Base-by-base conservation (phyloP, 2,113 vertebrate species). In the Lepus europaeus region DNA sequence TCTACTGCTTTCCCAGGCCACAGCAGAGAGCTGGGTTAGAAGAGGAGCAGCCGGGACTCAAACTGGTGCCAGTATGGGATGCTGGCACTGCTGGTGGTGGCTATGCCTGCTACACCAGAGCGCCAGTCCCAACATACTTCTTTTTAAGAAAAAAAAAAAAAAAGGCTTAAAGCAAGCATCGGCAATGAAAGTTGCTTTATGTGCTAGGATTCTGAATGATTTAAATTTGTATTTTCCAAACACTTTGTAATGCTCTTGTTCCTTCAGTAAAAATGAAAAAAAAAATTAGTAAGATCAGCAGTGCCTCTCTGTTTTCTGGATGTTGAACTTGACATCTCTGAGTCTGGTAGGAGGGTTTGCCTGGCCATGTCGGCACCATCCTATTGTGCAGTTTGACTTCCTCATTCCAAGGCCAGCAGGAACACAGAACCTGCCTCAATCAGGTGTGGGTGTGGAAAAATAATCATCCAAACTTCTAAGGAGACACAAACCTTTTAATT, bases 381-480 rank as follows among this genome's bases (percentile, higher is more conserved):
- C 8, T 14, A 14, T 6, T 8, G 0, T 74, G 68, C 0, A 2
- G 5, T 76, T 31, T 90, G 36, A 73, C 51, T 70, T 83, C 29
- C 78, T 88, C 53, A 33, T 36, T 7, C 0, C 33, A 74, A 36
- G 45, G 36, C 27, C 6, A 85, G 64, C 20, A 16, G 39, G 64
- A 68, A 80, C 89, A 45, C 1, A 73, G 59, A 83, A 83, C 77
- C 80, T 74, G 68, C 77, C 73, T 61, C 64, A 82, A 23, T 86
- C 76, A 56, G 49, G 66, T 59, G 90, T 88, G 81, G 73, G 51
- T 33, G 51, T 89, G 88, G 72, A 87, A 97, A 95, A 74, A 97
- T 45, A 97, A 87, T 89, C 96, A 97, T 95, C 95, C 88, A 89
- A 97, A 88, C 69, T 19, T 90, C 86, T 92, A 81, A 96, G 95